Conservation (phyloP, 2,797 vertebrate genomes). For the Thaleichthys pacificus region DNA sequence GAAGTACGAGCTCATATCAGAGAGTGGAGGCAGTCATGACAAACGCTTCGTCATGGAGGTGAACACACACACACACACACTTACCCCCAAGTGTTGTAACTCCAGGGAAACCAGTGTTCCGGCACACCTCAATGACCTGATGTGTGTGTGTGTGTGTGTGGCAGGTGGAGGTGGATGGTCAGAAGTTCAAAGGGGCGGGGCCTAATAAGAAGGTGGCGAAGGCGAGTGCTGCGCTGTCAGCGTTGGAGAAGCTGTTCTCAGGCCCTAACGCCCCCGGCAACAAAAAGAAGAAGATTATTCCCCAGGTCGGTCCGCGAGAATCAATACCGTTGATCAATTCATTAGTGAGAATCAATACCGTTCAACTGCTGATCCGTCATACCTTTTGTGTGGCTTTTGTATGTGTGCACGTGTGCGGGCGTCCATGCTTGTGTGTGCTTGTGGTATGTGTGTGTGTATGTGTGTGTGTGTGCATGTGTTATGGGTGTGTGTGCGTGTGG, state of each 20-base stretch:
- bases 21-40: constrained; percentile 97
- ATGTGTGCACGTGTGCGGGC: not conserved
- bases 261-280: constrained; percentile 94
- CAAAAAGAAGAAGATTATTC: constrained; percentile 97
- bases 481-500: too few relatives aligned
- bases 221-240: constrained; percentile 93
- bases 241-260: constrained; percentile 97
- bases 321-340: not conserved
- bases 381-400: not conserved
- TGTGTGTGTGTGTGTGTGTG: constrained; percentile 9
- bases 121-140: constrained; percentile 57
- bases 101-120: constrained; percentile 22
- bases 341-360: constrained; percentile 3
- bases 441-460: not conserved
- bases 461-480: too few relatives aligned
- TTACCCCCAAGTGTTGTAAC: too few relatives aligned
- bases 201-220: constrained; percentile 99
- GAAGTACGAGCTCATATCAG: constrained; percentile 97
- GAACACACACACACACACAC: constrained; percentile 26
- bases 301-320: constrained; percentile 76
- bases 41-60: constrained; percentile 99
- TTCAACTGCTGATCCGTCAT: not conserved
- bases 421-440: constrained; percentile 11
- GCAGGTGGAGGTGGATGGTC: constrained; percentile 97
- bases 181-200: constrained; percentile 97